phyloP scores from a whole-genome alignment of 2,113 vertebrate species.

The Halichoeres trimaculatus region DNA sequence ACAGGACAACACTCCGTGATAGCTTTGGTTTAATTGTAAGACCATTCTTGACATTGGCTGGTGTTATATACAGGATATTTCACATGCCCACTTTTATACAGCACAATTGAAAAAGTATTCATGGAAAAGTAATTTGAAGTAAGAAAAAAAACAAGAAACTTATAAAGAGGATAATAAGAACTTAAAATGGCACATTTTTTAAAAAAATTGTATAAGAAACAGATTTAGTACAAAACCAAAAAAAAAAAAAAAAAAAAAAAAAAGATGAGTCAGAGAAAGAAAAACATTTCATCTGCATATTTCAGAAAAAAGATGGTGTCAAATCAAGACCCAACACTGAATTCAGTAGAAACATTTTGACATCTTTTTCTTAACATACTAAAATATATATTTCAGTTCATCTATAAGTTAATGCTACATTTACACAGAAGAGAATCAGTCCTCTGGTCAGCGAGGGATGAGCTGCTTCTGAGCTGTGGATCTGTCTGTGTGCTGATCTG shows the following conservation, averaged over 20 bases:
- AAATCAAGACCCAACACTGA: slow-evolving; percentile 28
- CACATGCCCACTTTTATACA: slow-evolving; percentile 17
- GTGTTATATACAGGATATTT: slow-evolving; percentile 38
- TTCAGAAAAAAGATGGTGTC: slow-evolving; percentile 34
- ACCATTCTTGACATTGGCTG: slow-evolving; percentile 55
- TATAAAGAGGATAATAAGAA: too few relatives aligned
- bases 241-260: not conserved
- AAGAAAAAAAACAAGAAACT: not conserved
- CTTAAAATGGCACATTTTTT: not conserved
- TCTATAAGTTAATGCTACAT: slow-evolving; percentile 87
- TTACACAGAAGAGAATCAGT: slow-evolving; percentile 64
- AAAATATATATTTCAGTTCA: slow-evolving; percentile 81
- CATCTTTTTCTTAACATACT: slow-evolving; percentile 64
- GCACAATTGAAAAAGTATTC: slow-evolving; percentile 23
- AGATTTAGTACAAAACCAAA: not conserved
- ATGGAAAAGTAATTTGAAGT: slow-evolving; percentile 1
- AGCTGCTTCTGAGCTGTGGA: slow-evolving; percentile 86
- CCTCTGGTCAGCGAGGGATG: slow-evolving; percentile 90
- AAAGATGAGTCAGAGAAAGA: not conserved
- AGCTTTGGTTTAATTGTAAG: slow-evolving; percentile 71
- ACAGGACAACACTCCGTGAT: slow-evolving; percentile 37
- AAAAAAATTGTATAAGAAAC: slow-evolving; percentile 4
- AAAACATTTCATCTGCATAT: slow-evolving; percentile 11
- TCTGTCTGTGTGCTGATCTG: slow-evolving; percentile 81
- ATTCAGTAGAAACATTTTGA: slow-evolving; percentile 63